Base-by-base conservation (phyloP, 2,113 vertebrate genomes). In the Muntiacus muntjak region DNA sequence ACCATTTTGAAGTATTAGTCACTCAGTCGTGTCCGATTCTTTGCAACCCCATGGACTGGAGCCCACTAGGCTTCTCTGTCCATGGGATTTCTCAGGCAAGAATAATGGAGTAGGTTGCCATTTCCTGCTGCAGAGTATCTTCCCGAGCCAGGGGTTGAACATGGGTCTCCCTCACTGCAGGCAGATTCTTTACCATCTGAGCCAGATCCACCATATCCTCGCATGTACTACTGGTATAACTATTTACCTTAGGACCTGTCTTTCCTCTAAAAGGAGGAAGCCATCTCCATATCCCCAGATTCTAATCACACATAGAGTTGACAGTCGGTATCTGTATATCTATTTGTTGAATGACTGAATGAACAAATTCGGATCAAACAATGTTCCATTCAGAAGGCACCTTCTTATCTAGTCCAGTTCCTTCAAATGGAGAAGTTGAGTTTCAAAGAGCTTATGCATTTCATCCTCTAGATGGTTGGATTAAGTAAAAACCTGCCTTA, bases 31-130 rank as follows among this genome's bases (percentile, higher is more conserved):
- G 19, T 71, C 67, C 21, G 1, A 71, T 10, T 71, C n/a, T 71
- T 40, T 23, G n/a, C 0, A 0, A 71, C 2, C n/a, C 10, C 19
- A 40, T 40, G n/a, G 67, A 71, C n/a, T 12, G n/a, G n/a, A 40
- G 67, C 19, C 67, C 67, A 40, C 10, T 10, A 71, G 67, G 67
- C 67, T 71, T 21, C 67, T 40, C 67, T 71, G 19, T 71, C 67
- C n/a, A 12, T 40, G n/a, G n/a, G n/a, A 71, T 71, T 71, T 71
- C 67, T 71, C n/a, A 40, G 67, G 19, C 67, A 71, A 71, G 67
- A 71, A 23, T 23, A 71, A 71, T 13, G 67, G 10, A 71, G 67
- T 71, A 21, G 19, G 19, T 71, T 71, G 67, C 67, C 19, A 40
- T 71, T 71, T 21, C 19, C n/a, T 36, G n/a, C 64, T 36, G n/a